Percentiles rank a stretch among this genome's conserved stretches.
phyloP scores from a whole-genome alignment of 2,113 vertebrate genomes.

The Poicephalus meyeri region DNA sequence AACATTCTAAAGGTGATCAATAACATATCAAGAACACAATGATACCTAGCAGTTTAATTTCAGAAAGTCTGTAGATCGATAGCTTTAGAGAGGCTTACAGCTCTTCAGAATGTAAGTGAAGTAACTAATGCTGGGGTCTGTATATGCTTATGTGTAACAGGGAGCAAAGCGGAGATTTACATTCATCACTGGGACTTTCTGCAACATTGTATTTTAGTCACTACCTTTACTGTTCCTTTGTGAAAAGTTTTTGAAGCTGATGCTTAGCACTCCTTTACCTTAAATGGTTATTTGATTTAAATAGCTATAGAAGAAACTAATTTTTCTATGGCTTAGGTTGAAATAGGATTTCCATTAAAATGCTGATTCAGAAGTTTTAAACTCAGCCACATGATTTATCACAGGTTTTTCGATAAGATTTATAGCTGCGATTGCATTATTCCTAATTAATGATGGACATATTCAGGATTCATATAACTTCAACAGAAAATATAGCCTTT shows the following conservation, averaged over 20 bases:
- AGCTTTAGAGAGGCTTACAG: conserved; percentile 43
- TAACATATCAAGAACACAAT: conserved; percentile 81
- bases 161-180: background rate
- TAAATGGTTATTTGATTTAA: background rate
- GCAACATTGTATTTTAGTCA: background rate
- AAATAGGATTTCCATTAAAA: background rate
- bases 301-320: background rate
- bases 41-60: conserved; percentile 88
- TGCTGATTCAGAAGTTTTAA: background rate
- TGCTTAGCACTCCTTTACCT: background rate
- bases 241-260: background rate
- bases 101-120: conserved; percentile 7
- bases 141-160: background rate
- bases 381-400: background rate
- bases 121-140: background rate
- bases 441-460: background rate
- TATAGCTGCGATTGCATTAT: background rate
- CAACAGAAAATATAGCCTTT: background rate
- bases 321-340: background rate
- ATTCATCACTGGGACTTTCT: background rate
- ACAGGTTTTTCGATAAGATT: background rate
- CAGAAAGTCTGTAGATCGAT: conserved; percentile 63
- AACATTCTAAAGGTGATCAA: conserved; percentile 74
- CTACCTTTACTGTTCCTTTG: background rate
- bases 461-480: background rate